Evolutionary conservation across 2,888 invertebrate species (phyloP).

Genomic region (Lithophane ornitopus): DNA sequence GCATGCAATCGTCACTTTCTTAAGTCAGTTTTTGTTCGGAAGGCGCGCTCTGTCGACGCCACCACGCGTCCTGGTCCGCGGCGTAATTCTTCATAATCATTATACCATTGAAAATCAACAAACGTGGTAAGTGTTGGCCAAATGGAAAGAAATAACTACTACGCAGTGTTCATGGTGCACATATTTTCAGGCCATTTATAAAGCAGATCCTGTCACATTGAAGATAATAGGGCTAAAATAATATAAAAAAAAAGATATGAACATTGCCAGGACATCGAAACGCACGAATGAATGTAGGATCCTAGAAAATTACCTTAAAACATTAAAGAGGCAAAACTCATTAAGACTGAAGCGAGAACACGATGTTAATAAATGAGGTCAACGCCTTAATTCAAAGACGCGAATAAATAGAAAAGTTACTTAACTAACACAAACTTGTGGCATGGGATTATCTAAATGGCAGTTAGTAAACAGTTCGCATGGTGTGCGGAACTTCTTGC

Average conservation of each 20-base stretch:
- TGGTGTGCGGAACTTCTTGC: constrained; percentile 36
- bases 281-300: background rate
- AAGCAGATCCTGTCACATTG: background rate
- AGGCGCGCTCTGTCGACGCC: no score
- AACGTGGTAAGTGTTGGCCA: no score
- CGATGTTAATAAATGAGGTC: constrained; percentile 13
- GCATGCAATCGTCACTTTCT: no score
- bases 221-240: background rate
- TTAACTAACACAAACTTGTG: constrained; percentile 43
- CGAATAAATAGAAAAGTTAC: constrained; percentile 32
- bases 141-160: background rate
- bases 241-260: background rate
- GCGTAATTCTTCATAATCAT: background rate
- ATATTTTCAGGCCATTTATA: background rate
- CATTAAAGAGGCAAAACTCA: constrained; percentile 8
- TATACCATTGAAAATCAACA: background rate
- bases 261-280: background rate
- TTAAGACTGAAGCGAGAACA: constrained; percentile 4
- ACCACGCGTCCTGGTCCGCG: no score
- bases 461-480: constrained; percentile 39
- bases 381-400: constrained; percentile 19
- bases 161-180: background rate
- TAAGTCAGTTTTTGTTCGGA: no score
- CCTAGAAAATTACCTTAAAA: background rate
- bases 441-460: constrained; percentile 50